These are phyloP conservation scores for Ditula angustiorana DNA, from an alignment of 2,888 invertebrate genomes.

Conservation along the genomic window DNA sequence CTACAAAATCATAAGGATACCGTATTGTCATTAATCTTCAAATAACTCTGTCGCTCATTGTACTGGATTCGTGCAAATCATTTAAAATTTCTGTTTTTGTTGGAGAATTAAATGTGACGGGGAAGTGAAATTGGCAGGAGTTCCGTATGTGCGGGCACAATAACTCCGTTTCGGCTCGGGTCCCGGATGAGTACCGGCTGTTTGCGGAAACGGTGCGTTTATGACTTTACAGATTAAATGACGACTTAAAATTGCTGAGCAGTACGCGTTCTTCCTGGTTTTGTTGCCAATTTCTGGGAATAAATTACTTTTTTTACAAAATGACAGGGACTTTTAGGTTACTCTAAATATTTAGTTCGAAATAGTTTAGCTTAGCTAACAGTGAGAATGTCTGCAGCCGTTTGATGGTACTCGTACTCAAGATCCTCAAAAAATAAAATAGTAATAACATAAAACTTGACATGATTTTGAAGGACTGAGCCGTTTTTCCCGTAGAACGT, in stretches of 20 bases:
- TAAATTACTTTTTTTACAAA: background rate
- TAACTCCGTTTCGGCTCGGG: background rate
- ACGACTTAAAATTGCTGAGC: background rate
- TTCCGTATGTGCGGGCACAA: slow-evolving; percentile 14
- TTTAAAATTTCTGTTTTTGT: slow-evolving; percentile 1
- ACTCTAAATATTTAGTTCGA: no score
- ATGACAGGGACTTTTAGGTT: background rate
- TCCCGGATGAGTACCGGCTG: background rate
- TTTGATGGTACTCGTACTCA: no score
- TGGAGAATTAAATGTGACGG: slow-evolving; percentile 16
- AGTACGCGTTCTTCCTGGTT: background rate
- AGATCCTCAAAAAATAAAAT: no score
- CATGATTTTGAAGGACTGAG: no score
- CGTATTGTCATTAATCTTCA: background rate
- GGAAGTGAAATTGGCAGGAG: slow-evolving; percentile 14
- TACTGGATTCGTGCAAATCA: background rate
- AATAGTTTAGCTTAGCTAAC: no score
- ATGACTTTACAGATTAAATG: slow-evolving; percentile 11
- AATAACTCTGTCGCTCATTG: background rate
- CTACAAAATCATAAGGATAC: no score
- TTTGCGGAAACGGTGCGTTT: slow-evolving; percentile 13
- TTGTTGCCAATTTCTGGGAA: background rate
- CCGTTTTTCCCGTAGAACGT: no score
- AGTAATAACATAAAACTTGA: no score
- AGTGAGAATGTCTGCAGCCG: no score